Base-by-base conservation (phyloP, 2,797 vertebrate genomes). In the Hylomyscus alleni region DNA sequence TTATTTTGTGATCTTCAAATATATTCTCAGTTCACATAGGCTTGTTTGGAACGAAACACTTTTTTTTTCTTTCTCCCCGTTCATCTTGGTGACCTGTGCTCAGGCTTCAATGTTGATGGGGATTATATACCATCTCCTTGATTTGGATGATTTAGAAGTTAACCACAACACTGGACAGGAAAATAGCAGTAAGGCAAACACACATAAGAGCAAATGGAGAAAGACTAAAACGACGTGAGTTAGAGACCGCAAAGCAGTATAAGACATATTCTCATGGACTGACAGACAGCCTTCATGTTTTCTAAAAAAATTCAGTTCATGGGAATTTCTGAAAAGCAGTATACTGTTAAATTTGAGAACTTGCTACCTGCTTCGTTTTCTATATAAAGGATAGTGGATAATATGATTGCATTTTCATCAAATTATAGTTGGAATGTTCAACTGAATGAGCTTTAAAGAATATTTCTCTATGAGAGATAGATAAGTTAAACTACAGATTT, bases 11-110 rank as follows among this genome's bases (percentile, higher is more conserved):
- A 93, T 62, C 95, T 85, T 96, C 93, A 89, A 0, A 13, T 91
- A 96, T 34, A 67, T 81, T 94, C 65, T 96, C 73, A 60, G 40
- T 12, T 97, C 93, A 95, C 90, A 11, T 58, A 97, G 37, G 29
- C 56, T 86, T 93, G 94, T 89, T 93, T 65, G 87, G 52, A 29
- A 82, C 50, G 89, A 94, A 97, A 87, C 0, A 0, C 34, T 37
- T 26, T 47, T 56, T 50, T 4, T 50, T 67, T n/a, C 72, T 62
- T 82, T 44, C 87, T 85, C 40, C 52, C 83, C 3, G 0, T 93
- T 94, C 31, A 37, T 47, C 86, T 97, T 29, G 10, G 37, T 85
- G 94, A 83, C 34, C 58, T 47, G 58, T 13, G 4, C 44, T 65
- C 31, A 56, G 62, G 7, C 22, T 93, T 2, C 26, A 54, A 12